A percentile compares a stretch with the other conserved stretches of the same genome.
Conservation (phyloP, 2,888 invertebrate genomes). For the Cosmopolites sordidus region DNA sequence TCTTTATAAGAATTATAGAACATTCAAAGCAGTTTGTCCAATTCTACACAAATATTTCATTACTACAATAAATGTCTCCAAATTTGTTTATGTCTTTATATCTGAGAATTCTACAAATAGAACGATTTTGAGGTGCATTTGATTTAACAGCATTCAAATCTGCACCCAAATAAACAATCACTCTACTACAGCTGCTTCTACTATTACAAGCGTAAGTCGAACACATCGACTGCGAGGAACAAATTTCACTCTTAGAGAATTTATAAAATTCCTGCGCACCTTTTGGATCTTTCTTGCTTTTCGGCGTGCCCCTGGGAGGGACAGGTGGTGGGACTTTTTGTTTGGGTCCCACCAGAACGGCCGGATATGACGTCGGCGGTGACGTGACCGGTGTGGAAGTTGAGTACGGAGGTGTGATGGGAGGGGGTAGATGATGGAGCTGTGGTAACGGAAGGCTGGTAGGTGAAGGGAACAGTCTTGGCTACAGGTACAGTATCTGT, state of each 20-base stretch:
- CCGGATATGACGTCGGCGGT: slow-evolving; percentile 63
- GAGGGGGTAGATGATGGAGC: slow-evolving; percentile 12
- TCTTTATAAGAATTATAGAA: no score
- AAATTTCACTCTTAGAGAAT: background rate
- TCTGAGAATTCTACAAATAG: background rate
- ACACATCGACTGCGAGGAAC: background rate
- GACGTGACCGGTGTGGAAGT: slow-evolving; percentile 47
- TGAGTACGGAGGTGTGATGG: slow-evolving; percentile 31
- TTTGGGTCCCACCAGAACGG: slow-evolving; percentile 70
- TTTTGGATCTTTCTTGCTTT: slow-evolving; percentile 54
- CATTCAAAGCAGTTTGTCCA: no score
- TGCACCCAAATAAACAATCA: slow-evolving; percentile 3
- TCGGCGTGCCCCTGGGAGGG: slow-evolving; percentile 77
- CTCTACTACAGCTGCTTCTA: slow-evolving; percentile 7
- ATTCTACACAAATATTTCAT: slow-evolving; percentile 3
- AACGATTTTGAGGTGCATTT: background rate
- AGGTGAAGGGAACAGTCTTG: background rate
- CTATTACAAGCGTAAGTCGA: slow-evolving; percentile 5
- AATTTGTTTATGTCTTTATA: background rate
- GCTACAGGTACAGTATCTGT: slow-evolving; percentile 3
- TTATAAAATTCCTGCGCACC: slow-evolving; percentile 37
- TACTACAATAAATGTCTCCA: background rate
- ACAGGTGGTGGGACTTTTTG: slow-evolving; percentile 84
- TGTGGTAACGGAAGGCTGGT: background rate
- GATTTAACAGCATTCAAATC: background rate